Conservation (phyloP, 2,888 invertebrate genomes). For the Rhogogaster chlorosoma region DNA sequence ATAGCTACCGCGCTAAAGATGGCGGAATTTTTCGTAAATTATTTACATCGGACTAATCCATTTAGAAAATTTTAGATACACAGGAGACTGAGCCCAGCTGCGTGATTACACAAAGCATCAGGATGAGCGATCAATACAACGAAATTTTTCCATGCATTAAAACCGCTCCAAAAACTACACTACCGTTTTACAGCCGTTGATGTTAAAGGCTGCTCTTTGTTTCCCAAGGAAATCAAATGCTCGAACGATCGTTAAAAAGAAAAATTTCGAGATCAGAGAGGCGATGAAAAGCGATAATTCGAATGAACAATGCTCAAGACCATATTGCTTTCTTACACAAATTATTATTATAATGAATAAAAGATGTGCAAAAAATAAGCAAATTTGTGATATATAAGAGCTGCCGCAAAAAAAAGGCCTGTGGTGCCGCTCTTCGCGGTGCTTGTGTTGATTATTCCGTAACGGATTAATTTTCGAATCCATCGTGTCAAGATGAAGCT, state of each 20-base stretch:
- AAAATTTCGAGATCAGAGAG: not conserved
- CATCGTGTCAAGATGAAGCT: not conserved
- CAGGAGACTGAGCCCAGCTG: not conserved
- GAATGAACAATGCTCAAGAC: not conserved
- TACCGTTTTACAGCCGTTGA: not conserved
- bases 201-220: conserved; percentile 14
- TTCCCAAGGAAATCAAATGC: not conserved
- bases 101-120: conserved; percentile 48
- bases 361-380: not conserved
- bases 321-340: not conserved
- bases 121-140: conserved; percentile 46
- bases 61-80: not conserved
- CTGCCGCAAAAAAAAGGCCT: not conserved
- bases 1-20: not conserved
- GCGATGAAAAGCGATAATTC: not conserved
- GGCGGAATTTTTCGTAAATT: not conserved
- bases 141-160: conserved; percentile 49
- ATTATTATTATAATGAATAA: not conserved
- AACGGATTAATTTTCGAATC: not conserved
- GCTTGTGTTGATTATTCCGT: not conserved
- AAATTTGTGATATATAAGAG: not conserved
- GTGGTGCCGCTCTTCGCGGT: not conserved
- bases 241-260: conserved; percentile 7
- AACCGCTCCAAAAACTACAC: conserved; percentile 30
- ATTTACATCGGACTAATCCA: not conserved